phyloP scores from a whole-genome alignment of 1,140 invertebrate species.

The Alviniconcha marisindica region DNA sequence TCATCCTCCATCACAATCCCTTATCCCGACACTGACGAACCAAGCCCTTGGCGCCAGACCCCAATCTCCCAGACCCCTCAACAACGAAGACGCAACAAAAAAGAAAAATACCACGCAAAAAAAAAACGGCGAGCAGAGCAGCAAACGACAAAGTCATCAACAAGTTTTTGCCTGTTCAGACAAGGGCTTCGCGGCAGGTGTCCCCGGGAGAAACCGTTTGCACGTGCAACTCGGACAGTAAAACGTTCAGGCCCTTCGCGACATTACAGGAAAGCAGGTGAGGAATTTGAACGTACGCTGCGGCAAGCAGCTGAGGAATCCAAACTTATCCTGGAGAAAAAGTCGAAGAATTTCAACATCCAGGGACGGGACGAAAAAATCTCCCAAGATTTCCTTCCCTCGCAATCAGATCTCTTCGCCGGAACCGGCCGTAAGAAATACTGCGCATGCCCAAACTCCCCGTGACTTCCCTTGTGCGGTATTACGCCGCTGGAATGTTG shows the following conservation, averaged over 20 bases:
- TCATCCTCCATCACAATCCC: neutral
- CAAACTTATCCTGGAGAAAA: neutral
- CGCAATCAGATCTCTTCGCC: no score
- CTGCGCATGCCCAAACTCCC: no score
- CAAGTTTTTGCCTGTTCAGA: neutral
- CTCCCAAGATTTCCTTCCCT: neutral
- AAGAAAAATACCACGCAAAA: no score
- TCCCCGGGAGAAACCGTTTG: neutral
- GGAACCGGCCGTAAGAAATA: no score
- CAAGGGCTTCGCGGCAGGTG: slow-evolving; percentile 8
- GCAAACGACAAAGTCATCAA: slow-evolving; percentile 3
- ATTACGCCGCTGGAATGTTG: no score
- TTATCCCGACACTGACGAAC: neutral
- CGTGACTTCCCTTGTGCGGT: no score
- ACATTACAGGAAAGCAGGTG: neutral
- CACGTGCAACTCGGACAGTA: neutral
- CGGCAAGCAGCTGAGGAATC: neutral
- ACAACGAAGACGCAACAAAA: no score
- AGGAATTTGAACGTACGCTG: neutral
- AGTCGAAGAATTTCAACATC: neutral
- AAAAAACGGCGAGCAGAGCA: neutral
- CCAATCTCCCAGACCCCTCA: neutral
- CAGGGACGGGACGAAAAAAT: neutral
- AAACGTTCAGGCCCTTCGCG: neutral
- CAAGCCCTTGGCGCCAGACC: neutral